These are phyloP conservation scores for Neofelis nebulosa DNA, from an alignment of 2,113 vertebrate species.

Conservation along the genomic window DNA sequence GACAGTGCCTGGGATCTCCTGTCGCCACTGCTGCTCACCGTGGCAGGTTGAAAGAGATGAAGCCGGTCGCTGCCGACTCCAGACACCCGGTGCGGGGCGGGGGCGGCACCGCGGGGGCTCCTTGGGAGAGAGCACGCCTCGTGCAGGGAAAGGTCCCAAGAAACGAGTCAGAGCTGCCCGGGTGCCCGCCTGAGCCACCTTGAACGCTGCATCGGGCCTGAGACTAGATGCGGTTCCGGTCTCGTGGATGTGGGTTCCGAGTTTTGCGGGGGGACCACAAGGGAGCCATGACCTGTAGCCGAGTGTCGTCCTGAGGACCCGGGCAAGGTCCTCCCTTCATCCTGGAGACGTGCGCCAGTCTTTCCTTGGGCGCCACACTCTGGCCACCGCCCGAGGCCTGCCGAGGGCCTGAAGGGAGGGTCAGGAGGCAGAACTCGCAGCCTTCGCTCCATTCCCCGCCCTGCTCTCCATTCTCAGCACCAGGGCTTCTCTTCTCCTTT, in stretches of 20 bases:
- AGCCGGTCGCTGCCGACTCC: not conserved
- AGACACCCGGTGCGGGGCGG: not conserved
- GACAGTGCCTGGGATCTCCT: not conserved
- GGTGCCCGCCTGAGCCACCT: not conserved
- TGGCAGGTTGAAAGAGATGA: no score
- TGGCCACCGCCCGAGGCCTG: not conserved
- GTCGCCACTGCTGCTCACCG: no score
- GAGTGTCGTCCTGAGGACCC: no score
- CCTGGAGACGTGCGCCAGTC: rapidly evolving
- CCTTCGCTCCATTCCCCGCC: no score
- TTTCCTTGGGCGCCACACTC: not conserved
- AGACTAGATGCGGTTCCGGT: no score
- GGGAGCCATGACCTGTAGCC: rapidly evolving
- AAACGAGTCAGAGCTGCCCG: no score
- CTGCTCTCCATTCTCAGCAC: not conserved
- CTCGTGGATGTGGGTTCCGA: not conserved
- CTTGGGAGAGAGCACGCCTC: not conserved
- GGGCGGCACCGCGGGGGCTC: not conserved
- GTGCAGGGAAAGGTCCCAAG: not conserved
- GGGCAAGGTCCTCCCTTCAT: not conserved
- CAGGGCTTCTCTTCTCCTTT: not conserved
- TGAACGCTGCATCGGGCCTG: no score
- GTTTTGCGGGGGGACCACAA: rapidly evolving
- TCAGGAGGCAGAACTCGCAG: rapidly evolving
- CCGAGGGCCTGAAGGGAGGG: not conserved